Base-by-base conservation (phyloP, 2,797 vertebrate genomes). In the Gallinago stenura region DNA sequence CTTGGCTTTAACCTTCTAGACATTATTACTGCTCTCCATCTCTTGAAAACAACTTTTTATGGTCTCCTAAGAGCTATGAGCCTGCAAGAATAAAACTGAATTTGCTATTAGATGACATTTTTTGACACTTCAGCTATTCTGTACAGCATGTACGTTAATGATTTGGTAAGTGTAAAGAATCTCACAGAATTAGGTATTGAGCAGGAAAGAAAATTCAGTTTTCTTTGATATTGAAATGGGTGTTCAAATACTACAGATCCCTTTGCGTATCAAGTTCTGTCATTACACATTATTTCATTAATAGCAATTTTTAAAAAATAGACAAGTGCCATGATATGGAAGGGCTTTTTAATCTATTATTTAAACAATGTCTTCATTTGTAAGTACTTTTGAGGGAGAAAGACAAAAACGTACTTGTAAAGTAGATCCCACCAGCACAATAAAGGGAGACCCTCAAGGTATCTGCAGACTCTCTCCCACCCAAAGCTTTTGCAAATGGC, bases 181-280 rank as follows among this genome's bases (percentile, higher is more conserved):
- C 71, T 83, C 86, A 80, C 19, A 77, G 86, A 86, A 73, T 46
- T 77, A 70, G 64, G 80, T 46, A 92, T 82, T 60, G 84, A 93
- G 71, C 56, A 85, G 88, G 56, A 89, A 68, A 76, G 60, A 95
- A 95, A 94, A 90, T 46, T 31, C 48, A 35, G 7, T 79, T 84
- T 82, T 62, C 78, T 95, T 93, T 96, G 86, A 95, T 95, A 87
- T 75, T 89, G 92, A 95, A 92, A 96, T 66, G 76, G 66, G 53
- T 90, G 66, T 68, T 96, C 85, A 82, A 58, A 68, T 83, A 62
- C 60, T 93, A 87, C 86, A 89, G 86, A 70, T 50, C 35, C 72
- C 83, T 79, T 50, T n/a, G 2, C n/a, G 48, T 78, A 81, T 50
- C 70, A 46, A 64, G 48, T 66, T 80, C 87, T 93, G 84, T 68